A percentile compares a stretch with the other conserved stretches of the same genome.
Evolutionary conservation across 2,113 vertebrate species (phyloP).

Genomic region (Piprites chloris): DNA sequence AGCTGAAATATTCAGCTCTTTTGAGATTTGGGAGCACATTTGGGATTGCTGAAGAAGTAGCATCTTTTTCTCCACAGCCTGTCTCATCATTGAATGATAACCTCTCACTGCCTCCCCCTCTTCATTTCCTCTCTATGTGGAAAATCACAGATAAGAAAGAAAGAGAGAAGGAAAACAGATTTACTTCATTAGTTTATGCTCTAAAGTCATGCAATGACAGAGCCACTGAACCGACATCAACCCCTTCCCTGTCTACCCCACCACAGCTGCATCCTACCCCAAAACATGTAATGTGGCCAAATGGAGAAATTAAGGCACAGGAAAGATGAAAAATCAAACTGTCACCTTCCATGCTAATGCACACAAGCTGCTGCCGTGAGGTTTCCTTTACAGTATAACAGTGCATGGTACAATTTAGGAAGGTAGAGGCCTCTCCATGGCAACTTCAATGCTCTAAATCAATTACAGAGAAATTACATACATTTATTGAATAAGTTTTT

Average conservation of each 20-base stretch:
- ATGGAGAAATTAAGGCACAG: background rate
- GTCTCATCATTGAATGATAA: background rate
- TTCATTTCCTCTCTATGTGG: constrained; percentile 1
- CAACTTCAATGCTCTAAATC: background rate
- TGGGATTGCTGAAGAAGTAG: constrained; percentile 5
- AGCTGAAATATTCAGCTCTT: constrained; percentile 37
- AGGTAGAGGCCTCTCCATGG: background rate
- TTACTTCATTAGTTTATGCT: constrained; percentile 16
- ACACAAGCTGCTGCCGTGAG: background rate
- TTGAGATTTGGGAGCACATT: constrained; percentile 12
- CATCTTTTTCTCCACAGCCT: constrained; percentile 2
- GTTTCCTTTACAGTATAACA: background rate
- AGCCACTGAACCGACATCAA: background rate
- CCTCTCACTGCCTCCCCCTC: background rate
- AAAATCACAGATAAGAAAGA: constrained; percentile 33
- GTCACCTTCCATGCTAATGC: background rate
- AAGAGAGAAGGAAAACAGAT: constrained; percentile 12
- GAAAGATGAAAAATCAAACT: background rate
- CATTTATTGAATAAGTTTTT: background rate
- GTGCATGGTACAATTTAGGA: background rate
- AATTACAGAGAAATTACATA: background rate
- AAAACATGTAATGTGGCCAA: background rate
- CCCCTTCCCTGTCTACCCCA: background rate
- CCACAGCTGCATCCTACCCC: background rate
- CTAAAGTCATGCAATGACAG: background rate